Percentiles rank a stretch among this genome's conserved stretches.
Evolutionary conservation across 2,797 vertebrate genomes (phyloP).

Genomic region (Phaenicophaeus curvirostris): DNA sequence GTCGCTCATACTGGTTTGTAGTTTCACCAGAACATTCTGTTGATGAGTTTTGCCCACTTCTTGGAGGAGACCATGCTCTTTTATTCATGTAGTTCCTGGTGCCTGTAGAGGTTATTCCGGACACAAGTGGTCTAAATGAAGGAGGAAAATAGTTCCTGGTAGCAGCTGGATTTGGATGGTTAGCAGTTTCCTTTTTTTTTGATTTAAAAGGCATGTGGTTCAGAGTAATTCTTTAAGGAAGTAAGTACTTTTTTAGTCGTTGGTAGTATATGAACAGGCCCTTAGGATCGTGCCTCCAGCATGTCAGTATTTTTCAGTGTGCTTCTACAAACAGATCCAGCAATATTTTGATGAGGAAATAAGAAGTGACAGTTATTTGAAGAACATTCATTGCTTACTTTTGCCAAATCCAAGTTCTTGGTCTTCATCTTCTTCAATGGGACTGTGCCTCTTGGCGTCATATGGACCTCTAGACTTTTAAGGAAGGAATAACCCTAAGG

Average conservation of each 20-base stretch:
- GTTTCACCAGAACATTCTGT: background rate
- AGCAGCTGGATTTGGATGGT: background rate
- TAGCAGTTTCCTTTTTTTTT: background rate
- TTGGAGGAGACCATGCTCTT: background rate
- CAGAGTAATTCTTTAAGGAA: background rate
- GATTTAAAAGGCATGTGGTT: background rate
- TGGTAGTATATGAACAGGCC: fast-evolving
- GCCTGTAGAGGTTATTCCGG: background rate
- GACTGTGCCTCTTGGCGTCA: background rate
- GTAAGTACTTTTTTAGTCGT: background rate
- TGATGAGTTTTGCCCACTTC: background rate
- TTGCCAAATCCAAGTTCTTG: background rate
- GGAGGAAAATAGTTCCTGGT: background rate
- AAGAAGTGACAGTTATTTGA: background rate
- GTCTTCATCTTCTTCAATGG: background rate
- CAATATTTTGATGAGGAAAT: background rate
- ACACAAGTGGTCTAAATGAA: background rate
- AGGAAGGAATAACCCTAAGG: background rate
- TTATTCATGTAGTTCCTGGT: background rate
- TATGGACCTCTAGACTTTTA: background rate
- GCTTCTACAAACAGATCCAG: background rate
- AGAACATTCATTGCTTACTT: background rate
- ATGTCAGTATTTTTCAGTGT: background rate
- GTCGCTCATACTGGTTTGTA: background rate
- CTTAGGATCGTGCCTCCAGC: background rate